Percentiles rank a stretch among this genome's conserved stretches.
Evolutionary conservation across 2,888 invertebrate species (phyloP).

Genomic region (Pristionchus mayeri): DNA sequence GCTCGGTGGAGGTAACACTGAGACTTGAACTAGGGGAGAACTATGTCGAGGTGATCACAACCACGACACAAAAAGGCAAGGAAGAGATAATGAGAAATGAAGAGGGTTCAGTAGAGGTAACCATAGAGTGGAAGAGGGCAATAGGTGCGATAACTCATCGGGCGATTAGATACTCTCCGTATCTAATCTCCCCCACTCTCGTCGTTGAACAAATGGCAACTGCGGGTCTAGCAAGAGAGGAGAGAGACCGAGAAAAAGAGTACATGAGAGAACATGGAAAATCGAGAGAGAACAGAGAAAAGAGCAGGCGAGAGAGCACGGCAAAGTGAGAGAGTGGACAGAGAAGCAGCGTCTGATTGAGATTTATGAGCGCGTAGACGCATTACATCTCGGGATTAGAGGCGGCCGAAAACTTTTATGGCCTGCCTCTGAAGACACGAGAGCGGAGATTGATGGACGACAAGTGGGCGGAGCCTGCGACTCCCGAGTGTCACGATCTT

Average conservation of each 20-base stretch:
- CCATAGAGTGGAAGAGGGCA: too few species aligned
- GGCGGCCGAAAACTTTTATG: constrained; percentile 7
- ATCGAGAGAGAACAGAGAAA: background rate
- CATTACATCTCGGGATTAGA: background rate
- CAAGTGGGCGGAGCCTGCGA: background rate
- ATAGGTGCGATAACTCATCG: background rate
- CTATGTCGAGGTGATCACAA: too few species aligned
- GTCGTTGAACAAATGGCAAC: background rate
- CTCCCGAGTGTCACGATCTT: too few species aligned
- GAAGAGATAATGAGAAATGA: too few species aligned
- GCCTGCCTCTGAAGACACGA: background rate
- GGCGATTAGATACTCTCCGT: background rate
- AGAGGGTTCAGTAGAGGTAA: too few species aligned
- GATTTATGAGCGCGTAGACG: background rate
- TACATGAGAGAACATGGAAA: background rate
- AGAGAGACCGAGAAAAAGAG: background rate
- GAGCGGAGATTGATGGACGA: background rate
- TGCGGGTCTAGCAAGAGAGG: background rate
- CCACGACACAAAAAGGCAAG: too few species aligned
- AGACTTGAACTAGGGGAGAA: too few species aligned
- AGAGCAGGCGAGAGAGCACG: background rate
- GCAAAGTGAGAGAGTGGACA: background rate
- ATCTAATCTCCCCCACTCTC: constrained; percentile 13
- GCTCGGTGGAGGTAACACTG: too few species aligned
- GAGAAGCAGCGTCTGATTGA: background rate